phyloP scores from a whole-genome alignment of 2,888 invertebrate species.

The Ophion obscuratus region DNA sequence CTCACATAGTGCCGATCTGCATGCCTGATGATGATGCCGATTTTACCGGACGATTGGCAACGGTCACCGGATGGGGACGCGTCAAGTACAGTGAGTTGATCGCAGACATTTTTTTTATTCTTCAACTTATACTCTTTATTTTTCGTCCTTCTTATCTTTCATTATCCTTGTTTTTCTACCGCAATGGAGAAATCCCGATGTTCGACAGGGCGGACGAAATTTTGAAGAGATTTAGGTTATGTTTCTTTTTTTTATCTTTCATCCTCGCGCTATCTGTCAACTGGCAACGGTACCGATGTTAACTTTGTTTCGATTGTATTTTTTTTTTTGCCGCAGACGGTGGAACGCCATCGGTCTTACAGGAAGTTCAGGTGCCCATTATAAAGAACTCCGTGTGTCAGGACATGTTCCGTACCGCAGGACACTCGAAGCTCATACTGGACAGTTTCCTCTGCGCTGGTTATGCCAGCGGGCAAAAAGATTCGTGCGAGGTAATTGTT shows the following conservation, averaged over 20 bases:
- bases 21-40: slow-evolving; percentile 92
- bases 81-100: slow-evolving; percentile 90
- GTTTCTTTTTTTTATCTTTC: not conserved
- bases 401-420: slow-evolving; percentile 96
- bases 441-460: slow-evolving; percentile 96
- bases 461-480: slow-evolving; percentile 95
- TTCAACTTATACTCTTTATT: not conserved
- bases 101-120: not conserved
- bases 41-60: slow-evolving; percentile 94
- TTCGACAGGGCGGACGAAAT: not conserved
- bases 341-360: slow-evolving; percentile 94
- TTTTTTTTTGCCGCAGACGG: slow-evolving; percentile 85
- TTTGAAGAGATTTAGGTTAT: not conserved
- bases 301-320: slow-evolving; percentile 6
- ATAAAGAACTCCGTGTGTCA: slow-evolving; percentile 96
- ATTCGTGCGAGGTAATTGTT: slow-evolving; percentile 93
- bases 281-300: not conserved
- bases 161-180: not conserved
- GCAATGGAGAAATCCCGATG: not conserved
- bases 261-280: not conserved
- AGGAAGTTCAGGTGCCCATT: slow-evolving; percentile 96
- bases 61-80: slow-evolving; percentile 96
- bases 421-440: slow-evolving; percentile 92
- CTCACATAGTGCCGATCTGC: slow-evolving; percentile 96
- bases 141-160: not conserved